Percentiles rank a stretch among this genome's conserved stretches.
Conservation (phyloP, 2,888 invertebrate species). For the Noctua janthe region DNA sequence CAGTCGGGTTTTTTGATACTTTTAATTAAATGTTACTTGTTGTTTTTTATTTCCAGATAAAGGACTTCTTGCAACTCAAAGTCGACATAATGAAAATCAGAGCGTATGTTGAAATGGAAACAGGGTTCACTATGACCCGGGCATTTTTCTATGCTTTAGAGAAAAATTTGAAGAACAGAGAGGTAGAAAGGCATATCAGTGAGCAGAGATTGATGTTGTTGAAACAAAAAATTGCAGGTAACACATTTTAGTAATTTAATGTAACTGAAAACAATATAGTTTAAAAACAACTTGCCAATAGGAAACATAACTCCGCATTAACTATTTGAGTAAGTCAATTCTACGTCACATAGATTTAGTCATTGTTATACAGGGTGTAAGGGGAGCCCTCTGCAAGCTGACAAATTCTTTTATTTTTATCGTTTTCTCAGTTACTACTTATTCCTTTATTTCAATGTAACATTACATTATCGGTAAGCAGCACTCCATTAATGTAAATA, state of each 20-base stretch:
- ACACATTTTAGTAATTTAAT: neutral
- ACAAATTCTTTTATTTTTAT: too few species aligned
- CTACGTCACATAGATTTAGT: neutral
- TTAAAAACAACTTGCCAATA: neutral
- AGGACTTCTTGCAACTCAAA: constrained; percentile 74
- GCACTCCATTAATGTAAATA: too few species aligned
- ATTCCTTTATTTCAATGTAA: too few species aligned
- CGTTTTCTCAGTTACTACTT: too few species aligned
- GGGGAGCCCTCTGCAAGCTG: too few species aligned
- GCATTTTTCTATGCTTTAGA: constrained; percentile 72
- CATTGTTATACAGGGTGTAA: neutral
- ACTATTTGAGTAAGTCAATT: neutral
- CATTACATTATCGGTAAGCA: too few species aligned
- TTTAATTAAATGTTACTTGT: too few species aligned
- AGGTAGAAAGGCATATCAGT: constrained; percentile 68
- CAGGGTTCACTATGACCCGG: constrained; percentile 72
- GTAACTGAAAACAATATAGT: neutral
- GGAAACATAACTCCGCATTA: neutral
- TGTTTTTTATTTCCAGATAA: constrained; percentile 67
- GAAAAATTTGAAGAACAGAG: constrained; percentile 72
- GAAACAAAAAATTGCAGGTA: constrained; percentile 74
- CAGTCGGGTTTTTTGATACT: too few species aligned
- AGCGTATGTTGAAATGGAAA: constrained; percentile 74
- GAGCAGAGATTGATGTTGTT: constrained; percentile 69
- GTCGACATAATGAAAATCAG: constrained; percentile 72